phyloP scores from a whole-genome alignment of 2,888 invertebrate species.

The Octonoba sinensis region DNA sequence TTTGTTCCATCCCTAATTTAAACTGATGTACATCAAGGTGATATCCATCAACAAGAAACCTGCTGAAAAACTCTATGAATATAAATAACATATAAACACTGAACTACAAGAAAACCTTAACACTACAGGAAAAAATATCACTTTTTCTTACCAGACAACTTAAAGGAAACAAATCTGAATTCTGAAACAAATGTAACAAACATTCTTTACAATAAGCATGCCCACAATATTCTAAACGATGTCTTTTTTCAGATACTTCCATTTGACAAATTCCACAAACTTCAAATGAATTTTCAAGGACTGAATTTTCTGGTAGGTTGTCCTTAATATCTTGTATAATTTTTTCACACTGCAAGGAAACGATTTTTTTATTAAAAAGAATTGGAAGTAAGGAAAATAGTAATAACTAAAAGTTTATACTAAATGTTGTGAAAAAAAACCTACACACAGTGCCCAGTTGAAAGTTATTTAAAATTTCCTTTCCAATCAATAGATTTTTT shows the following conservation, averaged over 20 bases:
- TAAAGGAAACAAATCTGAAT: constrained; percentile 37
- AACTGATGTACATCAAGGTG: no score
- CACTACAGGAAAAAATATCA: no score
- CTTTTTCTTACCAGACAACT: constrained; percentile 23
- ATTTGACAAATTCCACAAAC: constrained; percentile 47
- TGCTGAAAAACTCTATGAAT: no score
- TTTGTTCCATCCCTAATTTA: no score
- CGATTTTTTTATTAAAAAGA: not conserved
- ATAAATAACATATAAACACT: no score
- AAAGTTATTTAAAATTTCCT: no score
- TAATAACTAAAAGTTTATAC: not conserved
- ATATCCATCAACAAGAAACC: no score
- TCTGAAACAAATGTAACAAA: constrained; percentile 40
- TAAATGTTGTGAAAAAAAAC: no score
- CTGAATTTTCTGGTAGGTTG: constrained; percentile 1
- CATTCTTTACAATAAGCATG: constrained; percentile 56
- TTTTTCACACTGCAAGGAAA: constrained; percentile 26
- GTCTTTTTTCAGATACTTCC: constrained; percentile 13
- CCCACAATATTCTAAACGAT: constrained; percentile 55
- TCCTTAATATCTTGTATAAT: constrained; percentile 27
- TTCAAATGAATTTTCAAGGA: constrained; percentile 9
- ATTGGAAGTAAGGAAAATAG: not conserved
- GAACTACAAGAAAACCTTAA: no score
- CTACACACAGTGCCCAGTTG: no score
- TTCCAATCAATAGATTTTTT: no score